Conservation (phyloP, 2,797 vertebrate species). For the Semotilus atromaculatus region DNA sequence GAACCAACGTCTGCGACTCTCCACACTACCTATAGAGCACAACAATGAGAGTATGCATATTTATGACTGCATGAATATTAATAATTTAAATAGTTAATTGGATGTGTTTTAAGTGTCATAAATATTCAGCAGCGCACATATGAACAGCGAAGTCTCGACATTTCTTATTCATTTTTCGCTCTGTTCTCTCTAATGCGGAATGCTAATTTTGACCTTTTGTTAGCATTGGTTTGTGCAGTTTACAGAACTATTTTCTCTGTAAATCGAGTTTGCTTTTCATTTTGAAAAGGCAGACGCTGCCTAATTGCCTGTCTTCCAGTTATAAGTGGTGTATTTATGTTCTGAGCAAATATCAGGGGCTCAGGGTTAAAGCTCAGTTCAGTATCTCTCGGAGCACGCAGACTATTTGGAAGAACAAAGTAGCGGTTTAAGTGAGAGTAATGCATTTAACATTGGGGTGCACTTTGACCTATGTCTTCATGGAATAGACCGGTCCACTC, state of each 20-base stretch:
- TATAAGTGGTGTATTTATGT: slow-evolving; percentile 51
- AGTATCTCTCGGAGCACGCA: slow-evolving; percentile 17
- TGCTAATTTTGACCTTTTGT: slow-evolving; percentile 72
- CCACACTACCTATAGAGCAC: slow-evolving; percentile 67
- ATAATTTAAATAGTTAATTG: slow-evolving; percentile 82
- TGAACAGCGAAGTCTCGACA: slow-evolving; percentile 65
- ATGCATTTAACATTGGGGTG: slow-evolving; percentile 16
- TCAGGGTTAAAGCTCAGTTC: slow-evolving; percentile 37
- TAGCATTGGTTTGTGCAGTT: slow-evolving; percentile 58
- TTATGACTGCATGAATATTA: slow-evolving; percentile 77
- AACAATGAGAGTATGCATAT: slow-evolving; percentile 80
- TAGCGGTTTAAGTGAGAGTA: slow-evolving; percentile 32
- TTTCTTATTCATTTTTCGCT: slow-evolving; percentile 68
- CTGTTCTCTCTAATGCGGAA: slow-evolving; percentile 52
- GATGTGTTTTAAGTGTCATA: slow-evolving; percentile 77
- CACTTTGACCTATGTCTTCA: slow-evolving; percentile 30
- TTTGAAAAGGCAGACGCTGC: slow-evolving; percentile 59
- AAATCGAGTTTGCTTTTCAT: slow-evolving; percentile 63
- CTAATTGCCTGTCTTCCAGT: slow-evolving; percentile 65
- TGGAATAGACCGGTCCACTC: not conserved
- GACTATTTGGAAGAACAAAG: slow-evolving; percentile 39
- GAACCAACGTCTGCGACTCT: slow-evolving; percentile 22
- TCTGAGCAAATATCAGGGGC: slow-evolving; percentile 51
- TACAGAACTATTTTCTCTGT: slow-evolving; percentile 59
- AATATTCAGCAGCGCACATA: slow-evolving; percentile 77